Conservation (phyloP, 2,113 vertebrate species). For the Heptranchias perlo region DNA sequence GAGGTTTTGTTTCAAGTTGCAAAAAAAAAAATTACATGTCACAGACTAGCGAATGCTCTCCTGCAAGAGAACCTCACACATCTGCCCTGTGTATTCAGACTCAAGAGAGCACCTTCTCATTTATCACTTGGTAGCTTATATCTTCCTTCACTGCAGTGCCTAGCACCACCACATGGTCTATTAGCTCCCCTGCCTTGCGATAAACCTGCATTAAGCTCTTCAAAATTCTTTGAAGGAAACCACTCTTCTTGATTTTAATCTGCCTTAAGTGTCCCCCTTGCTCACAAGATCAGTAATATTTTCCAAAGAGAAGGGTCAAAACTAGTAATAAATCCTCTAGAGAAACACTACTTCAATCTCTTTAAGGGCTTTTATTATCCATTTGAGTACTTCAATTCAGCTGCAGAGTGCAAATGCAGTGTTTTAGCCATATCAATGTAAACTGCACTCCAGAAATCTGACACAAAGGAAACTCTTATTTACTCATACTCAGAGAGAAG, state of each 20-base stretch:
- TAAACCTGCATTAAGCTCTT: not conserved
- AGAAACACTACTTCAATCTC: not conserved
- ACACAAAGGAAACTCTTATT: not conserved
- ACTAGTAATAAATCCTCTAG: not conserved
- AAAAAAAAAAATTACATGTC: not conserved
- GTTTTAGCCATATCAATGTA: not conserved
- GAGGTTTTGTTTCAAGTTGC: not conserved
- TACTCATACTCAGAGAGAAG: not conserved
- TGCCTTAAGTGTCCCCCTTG: not conserved
- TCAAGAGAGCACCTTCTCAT: not conserved
- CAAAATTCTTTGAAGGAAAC: not conserved
- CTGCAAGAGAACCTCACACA: not conserved
- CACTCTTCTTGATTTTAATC: slow-evolving; percentile 16
- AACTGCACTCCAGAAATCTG: not conserved
- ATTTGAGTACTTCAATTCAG: too few relatives aligned
- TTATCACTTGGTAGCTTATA: not conserved
- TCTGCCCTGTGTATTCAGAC: not conserved
- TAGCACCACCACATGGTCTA: not conserved
- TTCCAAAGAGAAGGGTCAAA: slow-evolving; percentile 6
- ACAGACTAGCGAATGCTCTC: not conserved
- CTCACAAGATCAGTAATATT: not conserved
- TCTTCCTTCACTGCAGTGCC: not conserved
- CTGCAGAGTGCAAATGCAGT: not conserved
- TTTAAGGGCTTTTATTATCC: not conserved
- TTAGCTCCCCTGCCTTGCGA: not conserved